These are phyloP conservation scores for Antennarius striatus DNA, from an alignment of 2,113 vertebrate species.

Conservation along the genomic window DNA sequence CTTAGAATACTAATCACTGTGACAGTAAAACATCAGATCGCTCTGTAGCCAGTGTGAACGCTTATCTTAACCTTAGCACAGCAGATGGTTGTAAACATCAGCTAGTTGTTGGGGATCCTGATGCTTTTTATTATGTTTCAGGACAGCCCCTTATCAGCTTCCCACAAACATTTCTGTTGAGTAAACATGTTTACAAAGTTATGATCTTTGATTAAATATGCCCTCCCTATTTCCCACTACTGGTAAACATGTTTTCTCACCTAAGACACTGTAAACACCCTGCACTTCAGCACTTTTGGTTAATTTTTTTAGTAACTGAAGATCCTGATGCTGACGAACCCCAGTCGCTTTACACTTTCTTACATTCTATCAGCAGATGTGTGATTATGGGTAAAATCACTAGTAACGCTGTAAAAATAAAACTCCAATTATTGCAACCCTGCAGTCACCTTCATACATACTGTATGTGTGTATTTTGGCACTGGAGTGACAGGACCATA, in stretches of 20 bases:
- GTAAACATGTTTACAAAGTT: conserved; percentile 52
- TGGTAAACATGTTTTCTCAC: conserved; percentile 56
- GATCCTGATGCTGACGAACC: neutral
- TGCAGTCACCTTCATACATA: conserved; percentile 44
- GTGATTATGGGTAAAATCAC: conserved; percentile 48
- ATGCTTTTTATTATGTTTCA: conserved; percentile 21
- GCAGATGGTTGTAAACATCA: neutral
- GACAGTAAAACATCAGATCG: conserved; percentile 16
- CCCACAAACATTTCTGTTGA: conserved; percentile 26
- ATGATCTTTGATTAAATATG: conserved; percentile 42
- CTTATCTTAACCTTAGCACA: conserved; percentile 30
- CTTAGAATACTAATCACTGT: conserved; percentile 55
- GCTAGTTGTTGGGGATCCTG: conserved; percentile 13
- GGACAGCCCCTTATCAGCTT: conserved; percentile 39
- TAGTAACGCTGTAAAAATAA: conserved; percentile 47
- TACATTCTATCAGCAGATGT: conserved; percentile 59
- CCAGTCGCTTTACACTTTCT: conserved; percentile 13
- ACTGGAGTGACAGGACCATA: conserved; percentile 31
- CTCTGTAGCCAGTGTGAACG: conserved; percentile 17
- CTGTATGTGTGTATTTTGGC: conserved; percentile 44
- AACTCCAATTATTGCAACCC: conserved; percentile 54
- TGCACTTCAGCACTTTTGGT: conserved; percentile 5
- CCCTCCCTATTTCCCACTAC: conserved; percentile 5
- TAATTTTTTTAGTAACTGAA: conserved; percentile 14
- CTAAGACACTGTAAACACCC: conserved; percentile 24